phyloP scores from a whole-genome alignment of 2,113 vertebrate genomes.

The Chaenogobius annularis region DNA sequence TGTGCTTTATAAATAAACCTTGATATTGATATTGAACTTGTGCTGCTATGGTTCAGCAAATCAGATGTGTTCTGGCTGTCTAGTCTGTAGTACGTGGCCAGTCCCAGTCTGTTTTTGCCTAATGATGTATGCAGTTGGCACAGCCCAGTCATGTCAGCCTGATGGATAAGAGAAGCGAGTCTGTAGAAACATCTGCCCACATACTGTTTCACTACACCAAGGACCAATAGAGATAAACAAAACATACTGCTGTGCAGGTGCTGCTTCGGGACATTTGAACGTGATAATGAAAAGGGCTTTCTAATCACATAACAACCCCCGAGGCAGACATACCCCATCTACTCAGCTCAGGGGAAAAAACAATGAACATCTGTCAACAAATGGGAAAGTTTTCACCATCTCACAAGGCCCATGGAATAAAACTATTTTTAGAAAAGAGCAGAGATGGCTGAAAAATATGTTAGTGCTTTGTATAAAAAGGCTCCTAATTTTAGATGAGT shows the following conservation, averaged over 20 bases:
- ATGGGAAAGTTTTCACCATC: constrained; percentile 1
- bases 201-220: not conserved
- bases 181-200: constrained; percentile 28
- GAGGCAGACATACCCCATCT: constrained; percentile 4
- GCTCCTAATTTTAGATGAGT: not conserved
- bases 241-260: constrained; percentile 12
- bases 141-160: constrained; percentile 10
- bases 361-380: constrained; percentile 32
- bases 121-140: constrained; percentile 45
- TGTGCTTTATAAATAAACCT: no score
- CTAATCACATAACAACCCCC: constrained; percentile 26
- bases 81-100: constrained; percentile 4
- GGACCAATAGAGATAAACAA: not conserved
- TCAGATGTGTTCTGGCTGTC: constrained; percentile 5
- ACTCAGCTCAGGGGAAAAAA: constrained; percentile 12
- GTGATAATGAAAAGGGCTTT: constrained; percentile 21
- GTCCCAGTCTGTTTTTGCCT: constrained; percentile 17
- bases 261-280: constrained; percentile 16
- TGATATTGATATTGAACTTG: no score
- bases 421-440: not conserved
- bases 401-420: constrained; percentile 7
- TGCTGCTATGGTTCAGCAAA: constrained; percentile 3
- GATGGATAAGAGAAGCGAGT: constrained; percentile 4
- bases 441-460: not conserved
- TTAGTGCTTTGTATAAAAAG: not conserved